Conservation (phyloP, 2,888 invertebrate genomes). For the Rhynchonema sp. region DNA sequence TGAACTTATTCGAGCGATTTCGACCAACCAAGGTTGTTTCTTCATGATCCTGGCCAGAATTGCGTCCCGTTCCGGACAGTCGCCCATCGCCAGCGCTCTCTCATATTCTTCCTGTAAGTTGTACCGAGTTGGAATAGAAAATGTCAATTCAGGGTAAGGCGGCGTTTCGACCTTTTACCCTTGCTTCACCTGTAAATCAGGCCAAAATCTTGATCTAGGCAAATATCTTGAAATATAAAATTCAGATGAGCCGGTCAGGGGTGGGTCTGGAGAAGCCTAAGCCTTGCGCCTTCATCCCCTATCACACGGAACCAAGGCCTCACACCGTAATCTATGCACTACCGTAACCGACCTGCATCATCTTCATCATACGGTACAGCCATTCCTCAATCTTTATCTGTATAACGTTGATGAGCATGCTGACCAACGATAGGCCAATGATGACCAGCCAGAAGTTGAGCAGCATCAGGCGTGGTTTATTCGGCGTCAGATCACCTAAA, state of each 20-base stretch:
- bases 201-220: too few species aligned
- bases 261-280: too few species aligned
- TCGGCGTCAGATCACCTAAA: conserved; percentile 30
- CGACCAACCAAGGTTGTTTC: conserved; percentile 14
- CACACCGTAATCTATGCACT: conserved; percentile 50
- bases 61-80: not conserved
- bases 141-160: too few species aligned
- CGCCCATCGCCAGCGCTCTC: conserved; percentile 6
- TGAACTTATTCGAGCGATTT: too few species aligned
- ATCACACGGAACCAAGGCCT: too few species aligned
- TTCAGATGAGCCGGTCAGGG: too few species aligned
- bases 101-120: conserved; percentile 3
- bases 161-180: too few species aligned
- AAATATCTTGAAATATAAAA: too few species aligned
- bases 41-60: not conserved
- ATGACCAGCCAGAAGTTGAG: not conserved
- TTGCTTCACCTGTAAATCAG: too few species aligned
- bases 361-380: conserved; percentile 20
- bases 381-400: conserved; percentile 22
- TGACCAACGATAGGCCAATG: not conserved
- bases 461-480: not conserved
- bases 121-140: too few species aligned
- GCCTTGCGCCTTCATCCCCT: too few species aligned
- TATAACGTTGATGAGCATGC: not conserved
- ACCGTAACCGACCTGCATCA: conserved; percentile 40